A percentile compares a stretch with the other conserved stretches of the same genome.
Conservation (phyloP, 2,797 vertebrate species). For the Acipenser ruthenus region DNA sequence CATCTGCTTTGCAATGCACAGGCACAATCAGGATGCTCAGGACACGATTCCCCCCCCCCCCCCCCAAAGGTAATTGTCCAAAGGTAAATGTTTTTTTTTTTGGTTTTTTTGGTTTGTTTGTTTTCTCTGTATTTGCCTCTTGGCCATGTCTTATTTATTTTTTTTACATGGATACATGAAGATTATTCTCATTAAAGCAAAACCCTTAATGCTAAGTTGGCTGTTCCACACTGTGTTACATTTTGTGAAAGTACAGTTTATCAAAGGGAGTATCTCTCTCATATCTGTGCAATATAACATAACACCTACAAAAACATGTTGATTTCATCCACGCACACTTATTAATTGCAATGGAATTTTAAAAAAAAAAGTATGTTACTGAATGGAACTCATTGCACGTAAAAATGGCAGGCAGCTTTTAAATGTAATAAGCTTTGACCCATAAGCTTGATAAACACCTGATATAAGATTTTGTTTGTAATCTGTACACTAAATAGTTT, state of each 20-base stretch:
- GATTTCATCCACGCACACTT: neutral
- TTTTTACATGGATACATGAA: neutral
- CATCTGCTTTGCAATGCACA: neutral
- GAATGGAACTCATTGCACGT: constrained; percentile 3
- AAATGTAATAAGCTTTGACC: neutral
- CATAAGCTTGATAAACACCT: neutral
- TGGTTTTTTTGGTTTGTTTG: no score
- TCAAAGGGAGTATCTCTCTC: constrained; percentile 53
- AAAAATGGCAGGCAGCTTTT: constrained; percentile 9
- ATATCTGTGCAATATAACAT: constrained; percentile 51
- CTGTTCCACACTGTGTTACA: constrained; percentile 38
- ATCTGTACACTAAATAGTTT: neutral
- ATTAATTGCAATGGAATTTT: constrained; percentile 5
- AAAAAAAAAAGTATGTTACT: constrained; percentile 15
- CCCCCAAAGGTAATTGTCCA: no score
- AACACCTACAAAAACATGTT: neutral
- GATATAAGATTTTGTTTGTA: neutral
- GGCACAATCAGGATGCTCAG: neutral
- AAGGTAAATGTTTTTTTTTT: neutral
- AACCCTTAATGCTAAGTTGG: constrained; percentile 45
- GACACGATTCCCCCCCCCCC: neutral
- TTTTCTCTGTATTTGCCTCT: no score
- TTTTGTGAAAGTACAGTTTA: constrained; percentile 48
- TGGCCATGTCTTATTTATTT: no score
- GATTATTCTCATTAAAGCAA: neutral